These are phyloP conservation scores for Anoplius nigerrimus DNA, from an alignment of 2,888 invertebrate species.

Conservation along the genomic window DNA sequence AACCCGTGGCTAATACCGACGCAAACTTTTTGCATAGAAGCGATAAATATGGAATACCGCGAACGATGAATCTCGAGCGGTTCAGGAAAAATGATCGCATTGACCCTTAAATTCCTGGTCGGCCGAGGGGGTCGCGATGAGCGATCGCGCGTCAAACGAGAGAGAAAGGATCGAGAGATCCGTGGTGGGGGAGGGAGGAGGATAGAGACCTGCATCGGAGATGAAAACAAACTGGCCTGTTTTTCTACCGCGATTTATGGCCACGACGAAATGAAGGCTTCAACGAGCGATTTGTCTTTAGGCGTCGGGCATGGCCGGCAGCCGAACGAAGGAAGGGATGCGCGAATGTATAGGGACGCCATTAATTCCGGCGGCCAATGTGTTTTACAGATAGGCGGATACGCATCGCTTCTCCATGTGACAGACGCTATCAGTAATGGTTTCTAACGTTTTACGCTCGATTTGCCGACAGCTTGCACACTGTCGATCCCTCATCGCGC, in stretches of 20 bases:
- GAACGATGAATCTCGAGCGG: slow-evolving; percentile 33
- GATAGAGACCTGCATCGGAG: background rate
- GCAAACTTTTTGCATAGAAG: slow-evolving; percentile 26
- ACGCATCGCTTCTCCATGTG: no score
- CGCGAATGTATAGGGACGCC: background rate
- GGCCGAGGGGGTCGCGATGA: slow-evolving; percentile 16
- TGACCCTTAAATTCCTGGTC: slow-evolving; percentile 31
- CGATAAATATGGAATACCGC: slow-evolving; percentile 43
- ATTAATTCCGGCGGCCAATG: no score
- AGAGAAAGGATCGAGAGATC: no score
- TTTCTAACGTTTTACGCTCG: no score
- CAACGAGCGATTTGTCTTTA: slow-evolving; percentile 28
- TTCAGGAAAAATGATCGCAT: slow-evolving; percentile 39
- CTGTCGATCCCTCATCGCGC: no score
- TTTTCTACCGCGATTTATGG: slow-evolving; percentile 43
- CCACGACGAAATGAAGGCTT: slow-evolving; percentile 28
- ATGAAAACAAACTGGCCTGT: slow-evolving; percentile 44
- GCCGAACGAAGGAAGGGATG: slow-evolving; percentile 23
- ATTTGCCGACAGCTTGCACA: no score
- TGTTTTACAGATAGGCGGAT: no score
- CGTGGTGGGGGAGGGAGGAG: no score
- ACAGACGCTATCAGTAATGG: no score
- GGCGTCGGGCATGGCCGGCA: slow-evolving; percentile 9
- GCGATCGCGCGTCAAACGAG: slow-evolving; percentile 25
- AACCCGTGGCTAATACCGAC: background rate